Conservation (phyloP, 1,140 invertebrate species). For the Drosophila baimaii region DNA sequence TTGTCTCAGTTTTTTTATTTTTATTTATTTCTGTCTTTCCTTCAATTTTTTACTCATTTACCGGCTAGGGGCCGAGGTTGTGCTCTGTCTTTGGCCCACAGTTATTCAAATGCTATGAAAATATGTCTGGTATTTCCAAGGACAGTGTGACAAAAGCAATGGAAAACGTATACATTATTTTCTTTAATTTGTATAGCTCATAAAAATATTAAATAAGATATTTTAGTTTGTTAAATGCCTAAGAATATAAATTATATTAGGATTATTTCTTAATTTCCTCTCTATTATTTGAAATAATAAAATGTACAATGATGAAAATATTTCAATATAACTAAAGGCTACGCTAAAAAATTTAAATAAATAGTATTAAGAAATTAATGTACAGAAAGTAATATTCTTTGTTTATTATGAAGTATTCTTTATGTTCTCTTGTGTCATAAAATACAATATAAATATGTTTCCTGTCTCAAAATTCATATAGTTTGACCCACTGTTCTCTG, state of each 20-base stretch:
- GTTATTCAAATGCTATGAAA: slow-evolving; percentile 78
- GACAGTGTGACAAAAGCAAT: slow-evolving; percentile 39
- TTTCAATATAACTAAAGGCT: too few relatives aligned
- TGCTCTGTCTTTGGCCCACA: slow-evolving; percentile 56
- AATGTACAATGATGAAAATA: not conserved
- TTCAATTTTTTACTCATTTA: slow-evolving; percentile 78
- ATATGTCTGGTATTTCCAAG: slow-evolving; percentile 57
- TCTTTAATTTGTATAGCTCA: not conserved
- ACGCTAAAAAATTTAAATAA: not conserved
- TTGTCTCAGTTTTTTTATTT: slow-evolving; percentile 67
- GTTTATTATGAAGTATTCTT: not conserved
- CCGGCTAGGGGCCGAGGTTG: slow-evolving; percentile 49
- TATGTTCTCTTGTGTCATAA: not conserved
- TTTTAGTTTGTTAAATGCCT: not conserved
- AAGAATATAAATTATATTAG: not conserved
- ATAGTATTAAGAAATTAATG: too few relatives aligned
- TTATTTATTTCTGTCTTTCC: slow-evolving; percentile 42
- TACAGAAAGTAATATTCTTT: too few relatives aligned
- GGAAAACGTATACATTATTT: not conserved
- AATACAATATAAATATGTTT: too few relatives aligned
- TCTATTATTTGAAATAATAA: not conserved
- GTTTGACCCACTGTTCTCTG: slow-evolving; percentile 37
- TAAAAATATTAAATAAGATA: not conserved
- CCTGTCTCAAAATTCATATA: not conserved
- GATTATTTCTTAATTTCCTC: not conserved